phyloP scores from a whole-genome alignment of 2,797 vertebrate genomes.

The Centroberyx gerrardi region DNA sequence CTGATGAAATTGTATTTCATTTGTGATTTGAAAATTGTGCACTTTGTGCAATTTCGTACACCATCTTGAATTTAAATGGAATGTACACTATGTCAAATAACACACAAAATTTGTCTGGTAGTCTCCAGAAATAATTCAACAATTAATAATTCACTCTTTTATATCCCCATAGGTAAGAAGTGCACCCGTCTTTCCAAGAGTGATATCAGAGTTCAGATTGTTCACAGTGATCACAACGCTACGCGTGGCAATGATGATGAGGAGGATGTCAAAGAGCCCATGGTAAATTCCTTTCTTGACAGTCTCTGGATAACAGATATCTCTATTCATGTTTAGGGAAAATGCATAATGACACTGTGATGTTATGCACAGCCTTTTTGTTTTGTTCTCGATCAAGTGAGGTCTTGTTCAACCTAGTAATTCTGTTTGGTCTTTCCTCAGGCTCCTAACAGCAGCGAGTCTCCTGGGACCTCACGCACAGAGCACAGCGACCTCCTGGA shows the following conservation, averaged over 20 bases:
- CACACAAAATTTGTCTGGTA: neutral
- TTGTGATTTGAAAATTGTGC: slow-evolving; percentile 6
- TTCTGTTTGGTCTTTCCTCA: slow-evolving; percentile 75
- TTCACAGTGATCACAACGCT: slow-evolving; percentile 89
- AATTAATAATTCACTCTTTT: neutral
- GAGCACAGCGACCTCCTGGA: slow-evolving; percentile 91
- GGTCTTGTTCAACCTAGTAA: slow-evolving; percentile 63
- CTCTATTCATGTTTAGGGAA: slow-evolving; percentile 1
- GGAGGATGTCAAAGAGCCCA: slow-evolving; percentile 87
- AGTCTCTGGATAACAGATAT: slow-evolving; percentile 27
- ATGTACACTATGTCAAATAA: slow-evolving; percentile 29
- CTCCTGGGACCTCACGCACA: slow-evolving; percentile 89
- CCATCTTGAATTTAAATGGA: neutral
- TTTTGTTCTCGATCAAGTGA: slow-evolving; percentile 53
- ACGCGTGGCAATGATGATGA: slow-evolving; percentile 89
- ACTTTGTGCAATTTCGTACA: slow-evolving; percentile 24
- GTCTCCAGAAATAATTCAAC: neutral
- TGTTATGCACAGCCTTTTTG: slow-evolving; percentile 23
- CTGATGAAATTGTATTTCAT: slow-evolving; percentile 6
- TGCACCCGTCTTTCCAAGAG: slow-evolving; percentile 90
- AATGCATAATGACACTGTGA: slow-evolving; percentile 28
- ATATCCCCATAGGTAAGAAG: slow-evolving; percentile 79
- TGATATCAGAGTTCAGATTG: slow-evolving; percentile 90
- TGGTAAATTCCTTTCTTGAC: slow-evolving; percentile 68
- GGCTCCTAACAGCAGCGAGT: slow-evolving; percentile 92